phyloP scores from a whole-genome alignment of 2,113 vertebrate genomes.

The Montifringilla adamsi region DNA sequence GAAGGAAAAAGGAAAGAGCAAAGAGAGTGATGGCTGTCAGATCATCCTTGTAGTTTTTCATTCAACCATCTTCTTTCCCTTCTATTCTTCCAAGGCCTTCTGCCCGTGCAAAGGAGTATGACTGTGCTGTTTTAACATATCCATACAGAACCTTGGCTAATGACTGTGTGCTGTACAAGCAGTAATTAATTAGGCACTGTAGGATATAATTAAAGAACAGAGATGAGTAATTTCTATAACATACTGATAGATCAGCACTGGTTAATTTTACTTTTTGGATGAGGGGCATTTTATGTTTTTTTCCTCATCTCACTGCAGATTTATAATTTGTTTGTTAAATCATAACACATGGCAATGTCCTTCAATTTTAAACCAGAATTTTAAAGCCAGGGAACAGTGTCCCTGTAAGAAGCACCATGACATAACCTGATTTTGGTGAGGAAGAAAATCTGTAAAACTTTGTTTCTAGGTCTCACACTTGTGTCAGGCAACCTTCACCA shows the following conservation, averaged over 20 bases:
- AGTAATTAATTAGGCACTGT: slow-evolving; percentile 47
- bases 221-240: slow-evolving; percentile 41
- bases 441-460: not conserved
- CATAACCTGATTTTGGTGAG: not conserved
- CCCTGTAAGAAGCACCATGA: not conserved
- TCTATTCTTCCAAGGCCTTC: not conserved
- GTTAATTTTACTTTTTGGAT: slow-evolving; percentile 63
- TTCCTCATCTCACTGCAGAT: slow-evolving; percentile 40
- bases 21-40: not conserved
- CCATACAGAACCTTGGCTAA: not conserved
- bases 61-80: not conserved
- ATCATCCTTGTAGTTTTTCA: not conserved
- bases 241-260: slow-evolving; percentile 29
- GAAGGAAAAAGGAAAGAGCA: not conserved
- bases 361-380: slow-evolving; percentile 4
- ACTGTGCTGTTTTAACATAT: not conserved
- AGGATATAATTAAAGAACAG: slow-evolving; percentile 34
- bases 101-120: not conserved
- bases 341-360: not conserved
- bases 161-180: not conserved
- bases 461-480: not conserved
- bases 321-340: slow-evolving; percentile 58
- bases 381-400: not conserved
- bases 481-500: not conserved
- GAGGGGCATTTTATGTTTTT: not conserved